A percentile compares a stretch with the other conserved stretches of the same genome.
These are phyloP conservation scores for Mesorhabditis sp. DNA, from an alignment of 2,888 invertebrate species.

Conservation along the genomic window DNA sequence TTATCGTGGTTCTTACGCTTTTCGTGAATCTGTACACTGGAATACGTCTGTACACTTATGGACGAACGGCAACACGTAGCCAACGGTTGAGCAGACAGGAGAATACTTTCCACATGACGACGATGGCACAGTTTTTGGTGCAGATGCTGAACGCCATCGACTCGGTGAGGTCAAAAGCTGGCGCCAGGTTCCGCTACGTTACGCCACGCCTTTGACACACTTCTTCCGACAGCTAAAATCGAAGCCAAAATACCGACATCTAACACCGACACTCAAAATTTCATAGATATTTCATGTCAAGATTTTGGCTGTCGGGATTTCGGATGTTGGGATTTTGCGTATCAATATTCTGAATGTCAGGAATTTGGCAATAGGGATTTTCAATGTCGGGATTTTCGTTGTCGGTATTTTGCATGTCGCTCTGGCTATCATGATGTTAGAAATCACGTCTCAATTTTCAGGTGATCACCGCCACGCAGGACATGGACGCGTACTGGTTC, in stretches of 20 bases:
- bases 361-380: background rate
- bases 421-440: too few relatives aligned
- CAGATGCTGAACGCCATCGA: background rate
- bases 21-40: background rate
- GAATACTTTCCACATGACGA: conserved; percentile 1
- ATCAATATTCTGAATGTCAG: too few relatives aligned
- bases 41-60: background rate
- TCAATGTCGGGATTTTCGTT: background rate
- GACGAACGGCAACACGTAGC: background rate
- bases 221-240: too few relatives aligned
- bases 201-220: too few relatives aligned
- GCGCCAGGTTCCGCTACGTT: too few relatives aligned
- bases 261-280: too few relatives aligned
- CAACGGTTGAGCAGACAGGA: background rate
- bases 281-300: too few relatives aligned
- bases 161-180: background rate
- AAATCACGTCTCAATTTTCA: background rate
- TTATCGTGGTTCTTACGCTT: background rate
- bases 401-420: too few relatives aligned
- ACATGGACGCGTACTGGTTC: background rate
- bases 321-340: too few relatives aligned
- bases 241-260: too few relatives aligned
- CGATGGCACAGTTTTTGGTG: background rate
- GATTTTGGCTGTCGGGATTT: too few relatives aligned
- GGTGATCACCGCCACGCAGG: background rate